Evolutionary conservation across 2,113 vertebrate genomes (phyloP).

Genomic region (Corapipo altera): DNA sequence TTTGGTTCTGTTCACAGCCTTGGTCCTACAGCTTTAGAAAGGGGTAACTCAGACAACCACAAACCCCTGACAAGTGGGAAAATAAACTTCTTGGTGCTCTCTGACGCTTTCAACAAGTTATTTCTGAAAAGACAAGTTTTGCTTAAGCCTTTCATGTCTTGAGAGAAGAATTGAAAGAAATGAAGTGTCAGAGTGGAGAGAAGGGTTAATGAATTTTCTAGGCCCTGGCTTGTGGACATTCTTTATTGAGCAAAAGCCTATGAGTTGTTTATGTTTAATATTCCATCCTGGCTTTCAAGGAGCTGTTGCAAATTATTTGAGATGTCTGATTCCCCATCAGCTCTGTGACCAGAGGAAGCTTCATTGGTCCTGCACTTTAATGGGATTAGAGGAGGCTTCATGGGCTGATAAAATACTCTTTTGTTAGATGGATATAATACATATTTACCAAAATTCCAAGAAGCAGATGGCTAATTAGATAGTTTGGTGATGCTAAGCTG

Average conservation of each 20-base stretch:
- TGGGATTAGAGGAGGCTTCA: neutral
- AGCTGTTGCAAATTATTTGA: neutral
- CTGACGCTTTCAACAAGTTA: neutral
- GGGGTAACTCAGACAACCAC: neutral
- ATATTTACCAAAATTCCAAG: conserved; percentile 28
- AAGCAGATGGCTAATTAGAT: conserved; percentile 58
- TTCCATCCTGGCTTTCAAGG: neutral
- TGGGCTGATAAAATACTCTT: neutral
- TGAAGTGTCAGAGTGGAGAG: neutral
- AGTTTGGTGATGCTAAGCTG: conserved; percentile 26
- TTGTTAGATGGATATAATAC: conserved; percentile 43
- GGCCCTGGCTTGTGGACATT: neutral
- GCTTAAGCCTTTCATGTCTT: neutral
- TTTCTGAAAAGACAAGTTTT: neutral
- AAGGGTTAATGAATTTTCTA: neutral
- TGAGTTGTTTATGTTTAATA: neutral
- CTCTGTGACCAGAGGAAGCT: neutral
- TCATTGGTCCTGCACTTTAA: neutral
- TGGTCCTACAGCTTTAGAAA: neutral
- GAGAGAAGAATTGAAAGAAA: neutral
- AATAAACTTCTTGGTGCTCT: neutral
- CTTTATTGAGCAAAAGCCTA: neutral
- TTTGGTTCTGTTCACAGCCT: neutral
- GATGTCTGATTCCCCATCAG: neutral
- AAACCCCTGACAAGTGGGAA: neutral